Evolutionary conservation across 2,797 vertebrate species (phyloP), one percentile per base, ranked within the genome.

Genomic region (Pangasius macronema): DNA sequence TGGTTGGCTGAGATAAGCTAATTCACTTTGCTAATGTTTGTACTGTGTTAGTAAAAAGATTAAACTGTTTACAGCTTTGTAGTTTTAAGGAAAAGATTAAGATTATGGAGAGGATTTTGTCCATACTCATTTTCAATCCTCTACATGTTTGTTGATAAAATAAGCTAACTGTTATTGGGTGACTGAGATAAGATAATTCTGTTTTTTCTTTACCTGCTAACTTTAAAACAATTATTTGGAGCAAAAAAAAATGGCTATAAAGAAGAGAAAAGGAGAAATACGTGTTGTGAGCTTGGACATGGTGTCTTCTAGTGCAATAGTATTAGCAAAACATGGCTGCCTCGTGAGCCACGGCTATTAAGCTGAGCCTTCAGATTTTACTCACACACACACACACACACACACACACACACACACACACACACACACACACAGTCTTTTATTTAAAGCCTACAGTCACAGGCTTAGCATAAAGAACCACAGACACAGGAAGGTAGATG

Each of bases 1-100:
- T 46, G 65, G 13, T 75, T n/a, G 27, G 16, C 83, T 5, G 27
- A 85, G 83, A 85, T 85, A 85, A 85, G 83, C 83, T 84, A 70
- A 84, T 84, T 84, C 65, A 51, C 39, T 27, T 55, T 1, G 65
- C 65, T 70, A 84, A 70, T 72, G 51, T 55, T 84, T 70, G 67
- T 70, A 14, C 39, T 55, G 82, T 4, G n/a, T 70, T 70, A 55
- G 30, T 30, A 16, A 13, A 36, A 39, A 84, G 63, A 70, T 83
- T 70, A 83, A 7, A 0, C 82, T 70, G 65, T 39, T 84, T 36
- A 84, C 5, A 24, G 20, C 49, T 55, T 70, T 84, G 49, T 39
- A 39, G 42, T 68, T 68, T 63, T 63, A 33, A 67, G 61, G 3
- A 67, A 67, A 51, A 83, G 61, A 67, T 83, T 51, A 67, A 16